phyloP scores from a whole-genome alignment of 2,888 invertebrate species.

The Smittia aterrima region DNA sequence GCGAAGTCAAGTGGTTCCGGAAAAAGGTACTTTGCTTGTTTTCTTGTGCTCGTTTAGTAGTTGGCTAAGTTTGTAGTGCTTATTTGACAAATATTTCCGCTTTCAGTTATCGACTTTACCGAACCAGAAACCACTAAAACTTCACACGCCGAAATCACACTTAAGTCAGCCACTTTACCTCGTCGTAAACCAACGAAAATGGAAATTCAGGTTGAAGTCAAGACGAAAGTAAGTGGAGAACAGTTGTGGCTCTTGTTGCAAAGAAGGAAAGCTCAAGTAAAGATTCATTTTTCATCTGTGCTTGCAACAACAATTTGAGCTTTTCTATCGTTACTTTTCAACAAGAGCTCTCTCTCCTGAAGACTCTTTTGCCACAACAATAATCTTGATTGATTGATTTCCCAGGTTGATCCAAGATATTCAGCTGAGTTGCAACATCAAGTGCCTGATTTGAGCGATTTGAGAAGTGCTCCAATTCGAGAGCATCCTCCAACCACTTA shows the following conservation, averaged over 20 bases:
- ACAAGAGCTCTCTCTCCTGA: not conserved
- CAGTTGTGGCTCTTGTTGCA: too few species aligned
- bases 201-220: constrained; percentile 62
- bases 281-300: too few species aligned
- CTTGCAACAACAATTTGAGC: too few species aligned
- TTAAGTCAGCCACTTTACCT: constrained; percentile 67
- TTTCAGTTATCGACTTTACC: constrained; percentile 38
- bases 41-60: not conserved
- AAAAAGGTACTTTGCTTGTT: constrained; percentile 30
- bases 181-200: constrained; percentile 63
- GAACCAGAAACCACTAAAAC: constrained; percentile 56
- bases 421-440: constrained; percentile 63
- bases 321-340: too few species aligned
- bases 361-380: not conserved
- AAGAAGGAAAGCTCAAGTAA: too few species aligned
- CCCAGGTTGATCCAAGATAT: constrained; percentile 51
- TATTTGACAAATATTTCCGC: constrained; percentile 44
- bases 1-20: constrained; percentile 30
- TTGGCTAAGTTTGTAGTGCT: constrained; percentile 44
- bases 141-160: constrained; percentile 63
- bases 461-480: constrained; percentile 53
- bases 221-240: constrained; percentile 50
- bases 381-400: not conserved
- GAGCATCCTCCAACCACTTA: constrained; percentile 49
- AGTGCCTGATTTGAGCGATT: constrained; percentile 51